Evolutionary conservation across 2,113 vertebrate species (phyloP), one percentile per base, ranked within the genome.

Genomic region (Glaucomys volans): DNA sequence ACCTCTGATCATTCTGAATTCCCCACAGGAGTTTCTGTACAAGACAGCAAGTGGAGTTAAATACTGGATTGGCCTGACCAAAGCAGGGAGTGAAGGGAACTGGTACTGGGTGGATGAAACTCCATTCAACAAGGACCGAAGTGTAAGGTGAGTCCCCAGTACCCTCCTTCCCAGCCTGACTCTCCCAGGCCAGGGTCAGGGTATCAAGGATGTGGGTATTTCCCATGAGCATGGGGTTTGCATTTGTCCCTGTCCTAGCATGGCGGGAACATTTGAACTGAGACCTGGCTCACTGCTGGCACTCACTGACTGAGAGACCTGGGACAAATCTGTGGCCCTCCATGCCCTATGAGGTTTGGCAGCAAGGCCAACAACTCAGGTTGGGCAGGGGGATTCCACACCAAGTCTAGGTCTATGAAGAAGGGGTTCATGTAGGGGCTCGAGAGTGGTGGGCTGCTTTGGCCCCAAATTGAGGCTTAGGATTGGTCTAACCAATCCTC

Each of bases 31-130:
- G n/a, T 97, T 94, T 80, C 96, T 98, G 4, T 95, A 67, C 72
- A 96, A 76, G 79, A 42, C 54, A 16, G 79, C 82, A 37, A 69
- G 50, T 1, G 91, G 50, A 32, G 0, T 57, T 26, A 0, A 0
- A 16, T 32, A 87, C 72, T 98, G 98, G 97, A 98, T 98, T 0
- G 97, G 98, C 66, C 95, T 98, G 66, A 97, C 95, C 57, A 97
- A 97, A 80, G 50, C 52, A 40, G 87, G 92, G 5, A 90, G 8
- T 22, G 88, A 97, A 18, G 92, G 97, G 32, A 3, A 10, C 4
- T 98, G 98, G 97, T 13, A 18, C 76, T 98, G 97, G 98, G 79
- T 71, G 0, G 98, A 97, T n/a, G 52, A 82, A 18, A 92, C 62
- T 0, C 87, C 80, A 2, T 97, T 89, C 44, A 17, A 75, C 50